phyloP scores from a whole-genome alignment of 92 coral and sea anemone species.

The Epizoanthus rinbou region DNA sequence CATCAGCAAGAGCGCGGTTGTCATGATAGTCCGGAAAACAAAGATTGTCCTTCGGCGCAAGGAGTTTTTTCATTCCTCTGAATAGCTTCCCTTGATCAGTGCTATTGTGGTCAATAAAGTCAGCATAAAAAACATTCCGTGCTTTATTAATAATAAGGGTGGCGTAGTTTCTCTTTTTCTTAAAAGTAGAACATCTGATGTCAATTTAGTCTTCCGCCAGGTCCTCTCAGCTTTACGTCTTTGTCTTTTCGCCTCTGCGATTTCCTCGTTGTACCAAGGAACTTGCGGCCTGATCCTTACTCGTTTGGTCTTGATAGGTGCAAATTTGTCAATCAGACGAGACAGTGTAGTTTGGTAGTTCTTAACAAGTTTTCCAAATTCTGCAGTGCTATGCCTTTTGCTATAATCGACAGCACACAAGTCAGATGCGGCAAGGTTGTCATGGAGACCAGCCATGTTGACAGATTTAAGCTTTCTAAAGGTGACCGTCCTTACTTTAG shows the following conservation, averaged over 20 bases:
- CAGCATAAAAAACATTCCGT: not conserved
- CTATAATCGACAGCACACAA: slow-evolving; percentile 45
- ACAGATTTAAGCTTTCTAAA: slow-evolving; percentile 48
- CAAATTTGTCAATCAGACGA: not conserved
- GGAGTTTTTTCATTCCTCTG: slow-evolving; percentile 45
- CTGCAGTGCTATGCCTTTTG: slow-evolving; percentile 8
- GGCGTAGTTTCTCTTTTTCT: slow-evolving; percentile 7
- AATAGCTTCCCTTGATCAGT: slow-evolving; percentile 46
- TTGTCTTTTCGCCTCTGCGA: too few species aligned
- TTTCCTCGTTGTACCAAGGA: too few species aligned
- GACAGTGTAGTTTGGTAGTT: slow-evolving; percentile 38
- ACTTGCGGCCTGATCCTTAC: too few species aligned
- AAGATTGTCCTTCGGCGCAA: too few species aligned
- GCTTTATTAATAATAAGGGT: not conserved
- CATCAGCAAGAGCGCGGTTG: not conserved
- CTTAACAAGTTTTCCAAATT: slow-evolving; percentile 44
- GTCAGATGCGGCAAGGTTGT: slow-evolving; percentile 41
- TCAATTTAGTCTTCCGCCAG: not conserved
- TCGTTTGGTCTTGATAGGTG: too few species aligned
- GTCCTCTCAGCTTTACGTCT: not conserved
- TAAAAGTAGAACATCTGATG: slow-evolving; percentile 45
- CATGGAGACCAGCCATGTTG: slow-evolving; percentile 28
- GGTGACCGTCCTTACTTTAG: slow-evolving; percentile 16
- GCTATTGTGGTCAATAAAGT: slow-evolving; percentile 6
- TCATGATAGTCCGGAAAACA: too few species aligned